Evolutionary conservation across 1,140 invertebrate species (phyloP).

Genomic region (Polypedilum vanderplanki): DNA sequence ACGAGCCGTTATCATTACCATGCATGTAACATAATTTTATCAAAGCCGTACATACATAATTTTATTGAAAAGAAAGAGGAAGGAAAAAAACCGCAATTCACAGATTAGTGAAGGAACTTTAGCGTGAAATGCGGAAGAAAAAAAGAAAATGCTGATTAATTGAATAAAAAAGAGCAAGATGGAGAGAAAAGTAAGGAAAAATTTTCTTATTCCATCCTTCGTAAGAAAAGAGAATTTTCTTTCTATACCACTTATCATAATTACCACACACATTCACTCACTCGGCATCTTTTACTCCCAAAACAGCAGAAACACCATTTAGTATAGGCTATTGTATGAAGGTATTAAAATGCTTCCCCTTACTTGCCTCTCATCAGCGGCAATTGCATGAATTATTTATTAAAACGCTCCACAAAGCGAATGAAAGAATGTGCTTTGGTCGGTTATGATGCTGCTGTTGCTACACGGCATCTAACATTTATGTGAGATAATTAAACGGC

Average conservation of each 20-base stretch:
- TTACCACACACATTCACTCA: slow-evolving; percentile 5
- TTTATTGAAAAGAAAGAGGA: not conserved
- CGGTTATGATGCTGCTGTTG: not conserved
- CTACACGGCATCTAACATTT: not conserved
- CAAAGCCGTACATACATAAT: not conserved
- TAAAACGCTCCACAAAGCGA: not conserved
- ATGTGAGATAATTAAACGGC: slow-evolving; percentile 4
- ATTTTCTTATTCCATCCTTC: not conserved
- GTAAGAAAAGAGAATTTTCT: not conserved
- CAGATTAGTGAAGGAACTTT: slow-evolving; percentile 1
- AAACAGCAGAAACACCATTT: too few species aligned
- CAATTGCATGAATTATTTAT: slow-evolving; percentile 14
- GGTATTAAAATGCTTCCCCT: not conserved
- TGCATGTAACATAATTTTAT: not conserved
- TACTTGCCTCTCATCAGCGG: not conserved
- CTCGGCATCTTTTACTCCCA: not conserved
- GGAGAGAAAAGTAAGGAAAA: too few species aligned
- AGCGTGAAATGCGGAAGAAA: not conserved
- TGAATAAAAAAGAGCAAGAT: slow-evolving; percentile 2
- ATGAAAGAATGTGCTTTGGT: not conserved
- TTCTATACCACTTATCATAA: slow-evolving; percentile 15
- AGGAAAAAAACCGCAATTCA: slow-evolving; percentile 6
- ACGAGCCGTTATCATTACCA: not conserved
- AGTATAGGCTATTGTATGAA: not conserved
- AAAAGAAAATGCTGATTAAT: slow-evolving; percentile 16